phyloP scores from a whole-genome alignment of 2,888 invertebrate genomes.

The Agriopis leucophaearia region DNA sequence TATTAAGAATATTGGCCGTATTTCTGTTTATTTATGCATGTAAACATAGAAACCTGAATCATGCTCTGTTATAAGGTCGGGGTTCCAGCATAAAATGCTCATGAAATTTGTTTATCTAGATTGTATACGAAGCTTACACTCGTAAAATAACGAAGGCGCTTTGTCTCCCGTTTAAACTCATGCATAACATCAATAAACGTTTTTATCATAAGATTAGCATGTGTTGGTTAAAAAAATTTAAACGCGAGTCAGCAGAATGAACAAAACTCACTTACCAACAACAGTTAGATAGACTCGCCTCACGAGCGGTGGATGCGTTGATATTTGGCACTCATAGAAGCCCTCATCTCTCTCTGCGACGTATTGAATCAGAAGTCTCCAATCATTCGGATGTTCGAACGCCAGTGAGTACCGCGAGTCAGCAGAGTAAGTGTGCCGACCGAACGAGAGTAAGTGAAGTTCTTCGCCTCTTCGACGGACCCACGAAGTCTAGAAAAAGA shows the following conservation, averaged over 20 bases:
- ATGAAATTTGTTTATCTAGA: constrained; percentile 14
- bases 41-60: constrained; percentile 1
- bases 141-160: constrained; percentile 10
- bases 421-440: constrained; percentile 88
- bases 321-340: constrained; percentile 93
- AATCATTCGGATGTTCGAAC: constrained; percentile 91
- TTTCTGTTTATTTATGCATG: background rate
- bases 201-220: constrained; percentile 15
- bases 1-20: constrained; percentile 1
- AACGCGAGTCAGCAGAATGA: constrained; percentile 57
- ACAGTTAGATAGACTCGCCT: constrained; percentile 89
- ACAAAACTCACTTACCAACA: constrained; percentile 87
- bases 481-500: constrained; percentile 87
- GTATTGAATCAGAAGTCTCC: constrained; percentile 91
- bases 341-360: constrained; percentile 92
- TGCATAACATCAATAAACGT: constrained; percentile 9
- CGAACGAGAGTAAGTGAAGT: constrained; percentile 90
- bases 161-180: constrained; percentile 9
- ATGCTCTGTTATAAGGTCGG: constrained; percentile 7
- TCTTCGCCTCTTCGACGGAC: constrained; percentile 89
- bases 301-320: constrained; percentile 91
- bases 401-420: constrained; percentile 90
- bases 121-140: constrained; percentile 10
- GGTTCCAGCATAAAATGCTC: constrained; percentile 6
- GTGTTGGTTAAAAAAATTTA: background rate